These are phyloP conservation scores for Mirounga angustirostris DNA, from an alignment of 2,113 vertebrate species.

Conservation along the genomic window DNA sequence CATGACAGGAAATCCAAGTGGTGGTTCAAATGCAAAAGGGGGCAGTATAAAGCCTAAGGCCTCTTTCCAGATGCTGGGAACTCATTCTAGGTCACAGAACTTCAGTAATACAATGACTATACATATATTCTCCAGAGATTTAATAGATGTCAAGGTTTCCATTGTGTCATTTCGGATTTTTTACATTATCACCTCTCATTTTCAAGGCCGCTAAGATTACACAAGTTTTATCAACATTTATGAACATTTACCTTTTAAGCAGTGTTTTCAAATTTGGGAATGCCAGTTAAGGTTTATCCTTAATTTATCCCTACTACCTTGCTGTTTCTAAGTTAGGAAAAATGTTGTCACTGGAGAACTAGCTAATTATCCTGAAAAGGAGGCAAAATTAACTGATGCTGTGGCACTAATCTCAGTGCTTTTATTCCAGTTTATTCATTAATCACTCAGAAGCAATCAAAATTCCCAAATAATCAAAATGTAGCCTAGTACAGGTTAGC, in stretches of 20 bases:
- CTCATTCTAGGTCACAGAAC: neutral
- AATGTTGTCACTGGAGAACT: neutral
- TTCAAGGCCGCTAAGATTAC: neutral
- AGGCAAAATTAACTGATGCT: neutral
- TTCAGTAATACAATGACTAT: neutral
- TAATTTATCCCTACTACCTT: neutral
- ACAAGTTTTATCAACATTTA: conserved; percentile 7
- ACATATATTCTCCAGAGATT: neutral
- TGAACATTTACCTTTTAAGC: neutral
- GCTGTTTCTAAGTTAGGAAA: neutral
- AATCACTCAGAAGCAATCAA: neutral
- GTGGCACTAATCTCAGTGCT: neutral
- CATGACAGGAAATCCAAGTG: neutral
- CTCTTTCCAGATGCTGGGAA: neutral
- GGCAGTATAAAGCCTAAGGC: neutral
- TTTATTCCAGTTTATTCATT: neutral
- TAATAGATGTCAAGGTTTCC: neutral
- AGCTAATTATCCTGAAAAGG: conserved; percentile 44
- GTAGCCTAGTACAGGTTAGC: neutral
- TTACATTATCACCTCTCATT: neutral
- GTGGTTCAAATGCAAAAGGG: neutral
- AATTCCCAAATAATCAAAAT: neutral
- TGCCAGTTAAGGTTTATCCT: neutral
- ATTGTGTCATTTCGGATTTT: neutral
- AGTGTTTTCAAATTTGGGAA: neutral